phyloP scores from a whole-genome alignment of 2,888 invertebrate species.

The Cephus pulcher region DNA sequence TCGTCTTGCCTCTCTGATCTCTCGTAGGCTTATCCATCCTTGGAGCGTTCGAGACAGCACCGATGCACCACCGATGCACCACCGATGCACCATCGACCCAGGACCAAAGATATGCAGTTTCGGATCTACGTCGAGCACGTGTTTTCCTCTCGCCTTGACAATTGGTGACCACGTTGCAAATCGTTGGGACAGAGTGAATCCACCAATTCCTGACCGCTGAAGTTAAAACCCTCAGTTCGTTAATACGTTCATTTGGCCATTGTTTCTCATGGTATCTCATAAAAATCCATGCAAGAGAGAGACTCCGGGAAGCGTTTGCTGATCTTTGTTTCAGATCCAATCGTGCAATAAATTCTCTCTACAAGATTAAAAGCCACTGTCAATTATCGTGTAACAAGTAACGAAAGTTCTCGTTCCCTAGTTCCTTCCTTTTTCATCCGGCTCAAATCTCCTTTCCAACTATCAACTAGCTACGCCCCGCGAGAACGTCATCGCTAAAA shows the following conservation, averaged over 20 bases:
- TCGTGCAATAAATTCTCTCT: neutral
- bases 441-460: neutral
- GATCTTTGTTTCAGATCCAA: too few relatives aligned
- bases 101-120: too few relatives aligned
- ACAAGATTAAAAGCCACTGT: neutral
- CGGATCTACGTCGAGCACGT: too few relatives aligned
- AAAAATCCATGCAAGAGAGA: neutral
- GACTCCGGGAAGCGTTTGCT: too few relatives aligned
- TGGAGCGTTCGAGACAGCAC: neutral
- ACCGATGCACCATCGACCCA: too few relatives aligned
- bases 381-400: neutral
- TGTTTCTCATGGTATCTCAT: neutral
- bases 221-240: neutral
- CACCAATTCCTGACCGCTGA: neutral
- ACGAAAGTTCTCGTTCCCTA: neutral
- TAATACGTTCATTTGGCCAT: neutral
- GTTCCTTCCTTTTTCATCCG: neutral
- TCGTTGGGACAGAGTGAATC: neutral
- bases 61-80: neutral
- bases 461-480: neutral
- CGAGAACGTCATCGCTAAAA: too few relatives aligned
- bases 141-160: neutral
- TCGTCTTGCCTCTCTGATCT: neutral
- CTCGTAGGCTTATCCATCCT: neutral
- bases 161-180: slow-evolving; percentile 9